phyloP scores from a whole-genome alignment of 2,113 vertebrate genomes.

The Trichomycterus rosablanca region DNA sequence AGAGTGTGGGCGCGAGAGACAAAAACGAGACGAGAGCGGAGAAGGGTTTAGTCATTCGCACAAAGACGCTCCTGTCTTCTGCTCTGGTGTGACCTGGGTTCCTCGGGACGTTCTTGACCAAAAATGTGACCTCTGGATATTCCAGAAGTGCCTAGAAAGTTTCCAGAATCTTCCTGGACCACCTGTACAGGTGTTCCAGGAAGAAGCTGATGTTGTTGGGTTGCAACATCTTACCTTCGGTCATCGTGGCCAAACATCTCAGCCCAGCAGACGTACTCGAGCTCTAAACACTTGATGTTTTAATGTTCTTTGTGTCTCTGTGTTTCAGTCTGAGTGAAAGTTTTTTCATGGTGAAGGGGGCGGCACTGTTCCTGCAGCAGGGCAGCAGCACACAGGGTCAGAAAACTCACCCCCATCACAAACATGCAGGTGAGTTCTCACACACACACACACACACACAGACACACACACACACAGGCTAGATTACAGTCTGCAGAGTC shows the following conservation, averaged over 20 bases:
- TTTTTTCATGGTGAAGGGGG: constrained; percentile 98
- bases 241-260: too few relatives aligned
- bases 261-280: too few relatives aligned
- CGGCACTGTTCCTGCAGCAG: constrained; percentile 92
- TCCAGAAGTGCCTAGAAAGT: background rate
- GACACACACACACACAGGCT: background rate
- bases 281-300: too few relatives aligned
- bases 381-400: constrained; percentile 80
- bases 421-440: constrained; percentile 79
- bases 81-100: constrained; percentile 29
- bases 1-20: constrained; percentile 8
- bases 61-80: constrained; percentile 52
- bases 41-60: constrained; percentile 4
- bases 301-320: background rate
- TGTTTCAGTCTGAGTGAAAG: constrained; percentile 87
- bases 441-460: constrained; percentile 3
- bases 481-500: too few relatives aligned
- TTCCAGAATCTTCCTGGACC: background rate
- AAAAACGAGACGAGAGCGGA: constrained; percentile 10
- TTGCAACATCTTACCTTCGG: too few relatives aligned
- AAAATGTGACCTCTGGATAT: constrained; percentile 28
- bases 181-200: too few relatives aligned
- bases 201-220: too few relatives aligned
- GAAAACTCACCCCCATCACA: constrained; percentile 82
- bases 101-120: constrained; percentile 35